Evolutionary conservation across 2,797 vertebrate species (phyloP).

Genomic region (Poecilia gillii): DNA sequence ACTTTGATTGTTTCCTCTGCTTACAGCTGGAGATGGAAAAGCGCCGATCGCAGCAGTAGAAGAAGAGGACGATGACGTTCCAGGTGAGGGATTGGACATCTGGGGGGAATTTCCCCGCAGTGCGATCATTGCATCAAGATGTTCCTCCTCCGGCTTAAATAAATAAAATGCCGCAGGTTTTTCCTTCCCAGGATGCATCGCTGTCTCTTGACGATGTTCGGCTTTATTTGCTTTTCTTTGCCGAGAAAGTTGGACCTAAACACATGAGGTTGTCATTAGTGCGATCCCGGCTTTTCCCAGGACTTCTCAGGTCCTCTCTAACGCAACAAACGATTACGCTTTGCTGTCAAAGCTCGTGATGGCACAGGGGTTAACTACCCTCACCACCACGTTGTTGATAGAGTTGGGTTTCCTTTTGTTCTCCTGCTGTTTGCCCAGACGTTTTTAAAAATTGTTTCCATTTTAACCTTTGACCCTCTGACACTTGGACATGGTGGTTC

Average conservation of each 20-base stretch:
- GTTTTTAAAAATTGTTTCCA: slow-evolving; percentile 72
- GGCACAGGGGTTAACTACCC: slow-evolving; percentile 67
- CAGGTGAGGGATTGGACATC: slow-evolving; percentile 82
- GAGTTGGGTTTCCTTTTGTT: slow-evolving; percentile 66
- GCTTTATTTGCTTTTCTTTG: slow-evolving; percentile 72
- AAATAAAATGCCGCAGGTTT: slow-evolving; percentile 29
- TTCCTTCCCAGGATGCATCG: slow-evolving; percentile 49
- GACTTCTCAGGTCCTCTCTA: slow-evolving; percentile 43
- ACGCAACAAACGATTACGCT: slow-evolving; percentile 69
- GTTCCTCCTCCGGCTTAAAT: not conserved
- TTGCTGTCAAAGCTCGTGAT: slow-evolving; percentile 36
- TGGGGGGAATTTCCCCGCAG: not conserved
- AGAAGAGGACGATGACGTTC: slow-evolving; percentile 98
- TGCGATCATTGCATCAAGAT: not conserved
- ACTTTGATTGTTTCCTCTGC: slow-evolving; percentile 3
- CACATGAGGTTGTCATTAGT: slow-evolving; percentile 78
- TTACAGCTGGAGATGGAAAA: slow-evolving; percentile 92
- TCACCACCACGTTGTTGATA: slow-evolving; percentile 58
- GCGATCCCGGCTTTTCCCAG: slow-evolving; percentile 54
- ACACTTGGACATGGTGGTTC: slow-evolving; percentile 58
- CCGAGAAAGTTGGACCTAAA: slow-evolving; percentile 33
- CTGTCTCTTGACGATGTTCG: slow-evolving; percentile 13
- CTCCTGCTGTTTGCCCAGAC: slow-evolving; percentile 59
- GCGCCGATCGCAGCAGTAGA: slow-evolving; percentile 94
- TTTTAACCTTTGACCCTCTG: slow-evolving; percentile 55